Evolutionary conservation across 2,888 invertebrate genomes (phyloP).

Genomic region (Bhutanitis thaidina): DNA sequence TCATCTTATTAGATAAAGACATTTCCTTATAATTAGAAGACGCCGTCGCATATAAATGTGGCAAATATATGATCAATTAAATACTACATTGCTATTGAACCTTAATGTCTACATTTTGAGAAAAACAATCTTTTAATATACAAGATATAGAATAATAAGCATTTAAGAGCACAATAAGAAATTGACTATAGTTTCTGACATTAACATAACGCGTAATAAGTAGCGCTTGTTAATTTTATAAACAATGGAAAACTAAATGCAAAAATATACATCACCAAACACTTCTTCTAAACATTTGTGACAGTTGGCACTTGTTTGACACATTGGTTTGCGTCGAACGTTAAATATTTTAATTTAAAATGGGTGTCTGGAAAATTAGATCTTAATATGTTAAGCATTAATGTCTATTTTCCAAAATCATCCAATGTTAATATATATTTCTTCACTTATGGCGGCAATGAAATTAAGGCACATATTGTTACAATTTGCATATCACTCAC

Average conservation of each 20-base stretch:
- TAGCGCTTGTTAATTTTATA: conserved; percentile 4
- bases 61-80: no score
- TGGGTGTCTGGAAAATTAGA: background rate
- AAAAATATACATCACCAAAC: conserved; percentile 32
- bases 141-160: conserved; percentile 9
- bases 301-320: conserved; percentile 8
- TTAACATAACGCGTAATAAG: conserved; percentile 11
- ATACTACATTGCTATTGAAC: background rate
- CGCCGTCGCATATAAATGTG: no score
- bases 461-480: conserved; percentile 55
- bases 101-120: conserved; percentile 7
- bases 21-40: no score
- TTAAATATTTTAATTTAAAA: no score
- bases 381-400: background rate
- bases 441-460: conserved; percentile 27
- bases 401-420: background rate
- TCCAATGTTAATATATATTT: background rate
- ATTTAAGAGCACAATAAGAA: background rate
- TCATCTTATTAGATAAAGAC: no score
- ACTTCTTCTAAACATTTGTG: conserved; percentile 22
- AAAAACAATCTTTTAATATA: conserved; percentile 7
- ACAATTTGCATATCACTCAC: conserved; percentile 52
- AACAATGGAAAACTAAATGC: conserved; percentile 31
- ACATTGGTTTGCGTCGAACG: no score
- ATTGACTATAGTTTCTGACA: conserved; percentile 8